Conservation (phyloP, 2,888 invertebrate genomes). For the Malacosoma neustria region DNA sequence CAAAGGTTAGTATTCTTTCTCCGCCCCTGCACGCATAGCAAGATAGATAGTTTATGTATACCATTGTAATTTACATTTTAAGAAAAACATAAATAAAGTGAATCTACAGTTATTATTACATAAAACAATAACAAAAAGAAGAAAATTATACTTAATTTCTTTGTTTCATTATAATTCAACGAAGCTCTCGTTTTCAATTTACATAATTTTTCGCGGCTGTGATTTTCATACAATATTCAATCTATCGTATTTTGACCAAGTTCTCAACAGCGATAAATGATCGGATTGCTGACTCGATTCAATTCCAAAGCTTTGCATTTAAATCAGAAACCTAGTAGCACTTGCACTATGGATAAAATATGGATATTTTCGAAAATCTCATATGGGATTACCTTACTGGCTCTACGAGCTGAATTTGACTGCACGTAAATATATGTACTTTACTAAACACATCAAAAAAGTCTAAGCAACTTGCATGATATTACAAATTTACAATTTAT, state of each 20-base stretch:
- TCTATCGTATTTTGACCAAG: constrained; percentile 17
- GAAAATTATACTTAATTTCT: background rate
- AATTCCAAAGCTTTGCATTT: constrained; percentile 50
- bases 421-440: too few relatives aligned
- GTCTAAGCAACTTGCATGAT: too few relatives aligned
- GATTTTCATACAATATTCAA: constrained; percentile 19
- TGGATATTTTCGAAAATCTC: constrained; percentile 17
- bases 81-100: too few relatives aligned
- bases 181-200: constrained; percentile 10
- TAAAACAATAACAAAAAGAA: background rate
- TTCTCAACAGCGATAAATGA: constrained; percentile 32
- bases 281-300: constrained; percentile 30
- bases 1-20: too few relatives aligned
- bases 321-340: constrained; percentile 38
- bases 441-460: too few relatives aligned
- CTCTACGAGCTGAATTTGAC: too few relatives aligned
- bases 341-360: constrained; percentile 36
- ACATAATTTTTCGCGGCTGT: constrained; percentile 8
- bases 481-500: too few relatives aligned
- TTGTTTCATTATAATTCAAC: constrained; percentile 3
- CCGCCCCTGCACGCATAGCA: too few relatives aligned
- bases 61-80: too few relatives aligned
- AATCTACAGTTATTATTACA: too few relatives aligned
- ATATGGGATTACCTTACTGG: background rate
- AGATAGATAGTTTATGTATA: too few relatives aligned